These are phyloP conservation scores for Catharus fuscescens DNA, from an alignment of 2,113 vertebrate species.

Conservation along the genomic window DNA sequence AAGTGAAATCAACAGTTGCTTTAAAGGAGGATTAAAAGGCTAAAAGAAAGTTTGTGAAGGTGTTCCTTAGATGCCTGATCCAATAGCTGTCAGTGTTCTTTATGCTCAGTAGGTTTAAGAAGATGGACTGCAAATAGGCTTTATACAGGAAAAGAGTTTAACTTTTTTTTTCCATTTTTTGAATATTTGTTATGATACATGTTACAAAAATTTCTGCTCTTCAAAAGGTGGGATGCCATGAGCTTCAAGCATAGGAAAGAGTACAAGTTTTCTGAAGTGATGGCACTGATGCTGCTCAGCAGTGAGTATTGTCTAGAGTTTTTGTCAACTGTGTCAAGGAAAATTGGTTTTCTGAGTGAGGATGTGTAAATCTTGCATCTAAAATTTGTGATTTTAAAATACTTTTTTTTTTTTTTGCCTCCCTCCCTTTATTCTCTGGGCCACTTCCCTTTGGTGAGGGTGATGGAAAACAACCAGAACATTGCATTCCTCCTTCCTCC, in stretches of 20 bases:
- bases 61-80: not conserved
- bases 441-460: not conserved
- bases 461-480: not conserved
- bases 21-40: not conserved
- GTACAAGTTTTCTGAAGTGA: not conserved
- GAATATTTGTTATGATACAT: not conserved
- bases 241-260: not conserved
- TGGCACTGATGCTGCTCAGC: not conserved
- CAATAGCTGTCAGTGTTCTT: not conserved
- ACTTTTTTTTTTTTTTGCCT: not conserved
- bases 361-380: not conserved
- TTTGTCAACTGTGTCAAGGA: not conserved
- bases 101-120: not conserved
- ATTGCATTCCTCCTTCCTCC: not conserved
- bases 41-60: not conserved
- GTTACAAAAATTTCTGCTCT: not conserved
- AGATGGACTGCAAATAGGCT: not conserved
- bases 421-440: not conserved
- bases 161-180: not conserved
- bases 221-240: not conserved
- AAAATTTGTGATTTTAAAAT: not conserved
- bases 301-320: not conserved
- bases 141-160: not conserved
- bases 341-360: not conserved
- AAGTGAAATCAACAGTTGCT: not conserved